Base-by-base conservation (phyloP, 2,888 invertebrate species). In the Pyrochroa serraticornis region DNA sequence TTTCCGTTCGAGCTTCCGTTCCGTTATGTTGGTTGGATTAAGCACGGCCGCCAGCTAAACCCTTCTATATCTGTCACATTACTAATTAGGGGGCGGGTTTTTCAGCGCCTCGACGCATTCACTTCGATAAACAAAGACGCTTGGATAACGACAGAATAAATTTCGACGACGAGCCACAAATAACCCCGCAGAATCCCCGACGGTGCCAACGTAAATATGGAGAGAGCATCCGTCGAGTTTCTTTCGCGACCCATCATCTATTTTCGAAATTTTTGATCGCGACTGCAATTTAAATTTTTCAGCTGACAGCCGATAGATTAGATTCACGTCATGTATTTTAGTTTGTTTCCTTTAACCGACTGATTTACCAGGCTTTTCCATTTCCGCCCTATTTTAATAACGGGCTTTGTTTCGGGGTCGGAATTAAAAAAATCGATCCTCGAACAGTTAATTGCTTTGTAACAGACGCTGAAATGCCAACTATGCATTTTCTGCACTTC, bases 51-150 rank as follows among this genome's bases (percentile, higher is more conserved):
- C 33, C 41, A 22, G 33, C 39, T 39, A 49, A 55, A 63, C 60
- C 55, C 55, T 63, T 63, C 55, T 50, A 57, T 49, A 58, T 63
- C 60, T 62, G 62, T 62, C 60, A 60, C 53, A 60, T 54, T 57
- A 54, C 63, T 60, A 63, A 63, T 60, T 60, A 58, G 58, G 55
- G 47, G 60, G 56, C 54, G 63, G 48, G 42, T 52, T 60, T 53
- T 53, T 54, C 44, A 35, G 22, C 41, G 41, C 14, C 13, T 7
- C 14, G 31, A 22, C 12, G 32, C 42, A 42, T n/a, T 10, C 32
- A 9, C 9, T 30, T 41, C 8, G 31, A 42, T 42, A 42, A 42
- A 42, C 32, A 53, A 14, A 39, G 34, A 42, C 46, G 35, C 12
- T 31, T 33, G 31, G 32, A 39, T 41, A 50, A 42, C 13, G 50